Evolutionary conservation across 2,113 vertebrate species (phyloP), one percentile per base, ranked within the genome.

Genomic region (Pipa parva): DNA sequence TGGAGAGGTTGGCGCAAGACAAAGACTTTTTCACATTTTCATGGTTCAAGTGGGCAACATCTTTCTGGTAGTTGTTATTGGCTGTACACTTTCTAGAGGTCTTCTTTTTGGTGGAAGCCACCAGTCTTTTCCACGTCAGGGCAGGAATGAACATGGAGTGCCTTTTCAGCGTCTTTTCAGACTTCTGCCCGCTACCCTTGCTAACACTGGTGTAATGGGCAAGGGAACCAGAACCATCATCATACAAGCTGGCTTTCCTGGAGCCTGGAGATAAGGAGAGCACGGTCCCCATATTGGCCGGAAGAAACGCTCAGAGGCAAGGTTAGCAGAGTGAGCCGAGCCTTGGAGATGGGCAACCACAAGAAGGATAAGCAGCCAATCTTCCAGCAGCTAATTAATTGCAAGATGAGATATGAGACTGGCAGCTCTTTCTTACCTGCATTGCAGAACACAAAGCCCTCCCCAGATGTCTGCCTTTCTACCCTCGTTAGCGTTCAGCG

Each of bases 21-120:
- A 90, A 71, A 0, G 90, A 91, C 77, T 90, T 92, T 75, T 87
- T 88, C 29, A 89, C 86, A 42, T 92, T 91, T 60, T 91, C 84
- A 0, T 75, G 81, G 79, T 92, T 91, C 49, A 90, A 79, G 51
- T 87, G 83, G 60, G 88, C 72, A 39, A 89, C 73, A 48, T 89
- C 85, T 29, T 87, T 86, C 27, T 84, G 87, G 76, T 87, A 86
- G 73, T 85, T 77, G 76, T 75, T 84, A 66, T 83, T 84, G 68
- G 0, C 60, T 31, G 0, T 81, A 2, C 70, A 67, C 58, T 88
- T 90, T 61, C 81, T 86, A 13, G 83, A 70, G 72, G 76, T 75
- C 24, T 84, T 83, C 73, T 89, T 91, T 76, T 88, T 90, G 7
- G 89, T 89, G 1, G 90, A 88, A 39, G 90, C 88, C 50, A 92